A percentile compares a stretch with the other conserved stretches of the same genome.
These are phyloP conservation scores for Bryconaethiops microstoma DNA, from an alignment of 2,797 vertebrate species.

Conservation along the genomic window DNA sequence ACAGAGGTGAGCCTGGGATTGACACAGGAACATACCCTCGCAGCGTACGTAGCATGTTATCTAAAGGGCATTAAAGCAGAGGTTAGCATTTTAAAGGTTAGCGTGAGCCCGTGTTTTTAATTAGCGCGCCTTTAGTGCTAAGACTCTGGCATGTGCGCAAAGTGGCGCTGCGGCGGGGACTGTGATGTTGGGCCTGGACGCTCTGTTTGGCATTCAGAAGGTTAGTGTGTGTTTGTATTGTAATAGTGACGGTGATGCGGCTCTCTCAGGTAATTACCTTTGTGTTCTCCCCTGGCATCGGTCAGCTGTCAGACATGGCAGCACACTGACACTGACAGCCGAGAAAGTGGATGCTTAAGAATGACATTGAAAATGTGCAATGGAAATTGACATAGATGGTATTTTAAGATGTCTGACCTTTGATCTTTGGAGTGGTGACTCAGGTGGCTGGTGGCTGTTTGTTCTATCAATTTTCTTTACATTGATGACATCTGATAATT, in stretches of 20 bases:
- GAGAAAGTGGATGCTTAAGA: slow-evolving; percentile 39
- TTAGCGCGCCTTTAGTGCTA: slow-evolving; percentile 60
- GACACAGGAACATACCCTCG: slow-evolving; percentile 50
- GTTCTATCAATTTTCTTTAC: not conserved
- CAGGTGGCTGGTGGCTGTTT: not conserved
- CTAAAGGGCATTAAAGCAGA: slow-evolving; percentile 72
- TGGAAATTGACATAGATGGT: slow-evolving; percentile 49
- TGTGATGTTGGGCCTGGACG: not conserved
- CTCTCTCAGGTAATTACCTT: slow-evolving; percentile 48
- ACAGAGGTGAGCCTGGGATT: slow-evolving; percentile 53
- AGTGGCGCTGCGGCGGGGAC: not conserved
- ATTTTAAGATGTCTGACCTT: slow-evolving; percentile 56
- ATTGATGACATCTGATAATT: too few relatives aligned
- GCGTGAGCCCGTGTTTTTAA: slow-evolving; percentile 67
- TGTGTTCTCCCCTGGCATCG: slow-evolving; percentile 44
- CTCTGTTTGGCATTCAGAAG: slow-evolving; percentile 51
- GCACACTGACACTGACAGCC: slow-evolving; percentile 29
- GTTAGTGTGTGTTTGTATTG: slow-evolving; percentile 42
- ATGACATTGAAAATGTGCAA: slow-evolving; percentile 47
- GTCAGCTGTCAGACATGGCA: slow-evolving; percentile 49
- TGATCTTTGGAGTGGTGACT: slow-evolving; percentile 25
- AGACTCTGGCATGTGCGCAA: slow-evolving; percentile 31
- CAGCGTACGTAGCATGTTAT: slow-evolving; percentile 62
- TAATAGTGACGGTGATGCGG: slow-evolving; percentile 26
- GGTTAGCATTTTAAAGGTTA: slow-evolving; percentile 73